These are phyloP conservation scores for Zonitis immaculata DNA, from an alignment of 2,888 invertebrate species.

Conservation along the genomic window DNA sequence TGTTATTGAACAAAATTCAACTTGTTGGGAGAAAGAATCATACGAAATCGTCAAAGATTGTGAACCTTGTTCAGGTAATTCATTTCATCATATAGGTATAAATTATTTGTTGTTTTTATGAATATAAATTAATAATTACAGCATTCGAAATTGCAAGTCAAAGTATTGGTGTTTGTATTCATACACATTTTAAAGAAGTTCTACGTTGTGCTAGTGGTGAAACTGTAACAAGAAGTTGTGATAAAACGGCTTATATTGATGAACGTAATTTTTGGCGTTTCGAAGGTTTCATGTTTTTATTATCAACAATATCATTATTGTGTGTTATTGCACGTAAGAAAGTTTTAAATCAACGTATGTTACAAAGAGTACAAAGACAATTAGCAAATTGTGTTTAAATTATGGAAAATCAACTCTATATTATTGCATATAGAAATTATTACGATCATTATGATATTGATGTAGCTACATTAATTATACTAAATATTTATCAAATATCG, in stretches of 20 bases:
- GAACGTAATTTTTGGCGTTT: constrained; percentile 82
- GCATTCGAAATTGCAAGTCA: constrained; percentile 79
- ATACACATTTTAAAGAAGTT: constrained; percentile 79
- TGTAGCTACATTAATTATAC: constrained; percentile 28
- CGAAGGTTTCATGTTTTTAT: constrained; percentile 64
- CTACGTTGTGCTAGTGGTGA: constrained; percentile 76
- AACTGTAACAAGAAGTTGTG: constrained; percentile 80
- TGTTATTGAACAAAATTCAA: constrained; percentile 70
- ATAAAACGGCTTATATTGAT: constrained; percentile 77
- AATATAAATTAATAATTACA: constrained; percentile 44
- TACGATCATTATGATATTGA: constrained; percentile 20
- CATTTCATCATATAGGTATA: no score
- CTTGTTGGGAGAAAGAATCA: constrained; percentile 70
- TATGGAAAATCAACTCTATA: constrained; percentile 19
- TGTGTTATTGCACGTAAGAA: constrained; percentile 62
- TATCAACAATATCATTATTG: constrained; percentile 61
- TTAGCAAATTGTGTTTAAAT: constrained; percentile 59
- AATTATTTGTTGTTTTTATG: no score
- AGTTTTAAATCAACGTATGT: constrained; percentile 62
- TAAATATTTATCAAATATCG: constrained; percentile 28
- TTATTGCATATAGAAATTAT: constrained; percentile 19
- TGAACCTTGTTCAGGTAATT: constrained; percentile 76
- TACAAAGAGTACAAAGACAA: constrained; percentile 66
- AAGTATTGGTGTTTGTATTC: constrained; percentile 76
- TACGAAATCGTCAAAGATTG: constrained; percentile 71